phyloP scores from a whole-genome alignment of 2,888 invertebrate species.

The Rhogogaster chlorosoma region DNA sequence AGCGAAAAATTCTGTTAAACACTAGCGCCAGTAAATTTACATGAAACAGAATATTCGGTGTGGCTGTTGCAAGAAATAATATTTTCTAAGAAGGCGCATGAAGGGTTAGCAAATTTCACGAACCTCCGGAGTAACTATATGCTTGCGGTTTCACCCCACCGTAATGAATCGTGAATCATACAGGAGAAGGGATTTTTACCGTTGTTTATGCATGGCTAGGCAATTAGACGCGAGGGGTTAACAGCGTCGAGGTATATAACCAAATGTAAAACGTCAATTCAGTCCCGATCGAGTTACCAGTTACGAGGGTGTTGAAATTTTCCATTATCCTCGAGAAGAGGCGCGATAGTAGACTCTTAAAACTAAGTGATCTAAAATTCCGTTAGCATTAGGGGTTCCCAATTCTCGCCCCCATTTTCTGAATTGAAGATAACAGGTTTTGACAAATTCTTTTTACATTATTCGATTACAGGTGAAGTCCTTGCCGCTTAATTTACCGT shows the following conservation, averaged over 20 bases:
- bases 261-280: conserved; percentile 46
- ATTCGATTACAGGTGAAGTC: background rate
- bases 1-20: no score
- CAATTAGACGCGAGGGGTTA: conserved; percentile 35
- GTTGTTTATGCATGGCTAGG: conserved; percentile 31
- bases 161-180: conserved; percentile 28
- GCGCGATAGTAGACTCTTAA: background rate
- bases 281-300: conserved; percentile 9
- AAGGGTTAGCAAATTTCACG: background rate
- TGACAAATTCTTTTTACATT: conserved; percentile 6
- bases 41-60: no score
- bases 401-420: background rate
- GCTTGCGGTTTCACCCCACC: background rate
- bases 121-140: background rate
- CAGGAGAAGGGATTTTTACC: conserved; percentile 31
- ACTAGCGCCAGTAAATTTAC: no score
- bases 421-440: background rate
- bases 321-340: background rate
- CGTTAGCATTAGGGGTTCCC: background rate
- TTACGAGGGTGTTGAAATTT: background rate
- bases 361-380: conserved; percentile 28
- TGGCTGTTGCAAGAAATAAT: no score
- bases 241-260: background rate
- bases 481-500: background rate
- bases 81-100: background rate